Percentiles rank a stretch among this genome's conserved stretches.
phyloP scores from a whole-genome alignment of 1,140 invertebrate species.

The Dufourea novaeangliae region DNA sequence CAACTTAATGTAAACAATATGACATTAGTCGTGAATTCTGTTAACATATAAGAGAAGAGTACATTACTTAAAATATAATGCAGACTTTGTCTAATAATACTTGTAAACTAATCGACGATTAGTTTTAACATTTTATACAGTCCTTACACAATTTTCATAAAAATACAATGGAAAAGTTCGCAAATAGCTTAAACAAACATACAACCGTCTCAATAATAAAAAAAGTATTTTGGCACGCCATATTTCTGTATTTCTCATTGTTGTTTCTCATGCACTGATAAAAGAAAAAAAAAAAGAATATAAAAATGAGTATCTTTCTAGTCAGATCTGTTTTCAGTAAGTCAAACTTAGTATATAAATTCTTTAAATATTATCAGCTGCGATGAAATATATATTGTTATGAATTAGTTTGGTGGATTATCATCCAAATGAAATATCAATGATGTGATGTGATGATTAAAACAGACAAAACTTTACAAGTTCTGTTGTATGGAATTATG shows the following conservation, averaged over 20 bases:
- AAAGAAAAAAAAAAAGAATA: constrained; percentile 40
- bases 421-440: constrained; percentile 5
- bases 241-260: constrained; percentile 39
- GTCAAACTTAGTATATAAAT: neutral
- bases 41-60: constrained; percentile 14
- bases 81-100: constrained; percentile 54
- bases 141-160: constrained; percentile 16
- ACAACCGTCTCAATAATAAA: constrained; percentile 21
- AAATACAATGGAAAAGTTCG: constrained; percentile 41
- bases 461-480: constrained; percentile 9
- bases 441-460: constrained; percentile 17
- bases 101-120: constrained; percentile 49
- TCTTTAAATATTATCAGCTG: neutral
- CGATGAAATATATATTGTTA: constrained; percentile 1
- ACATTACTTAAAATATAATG: constrained; percentile 38
- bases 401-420: neutral
- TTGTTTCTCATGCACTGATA: constrained; percentile 35
- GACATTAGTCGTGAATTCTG: constrained; percentile 6
- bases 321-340: constrained; percentile 3
- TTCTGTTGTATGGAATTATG: constrained; percentile 9
- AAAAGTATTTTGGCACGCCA: constrained; percentile 61
- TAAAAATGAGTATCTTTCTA: constrained; percentile 9
- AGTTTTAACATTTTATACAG: constrained; percentile 48
- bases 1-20: constrained; percentile 41
- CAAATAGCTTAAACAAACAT: constrained; percentile 36